Base-by-base conservation (phyloP, 2,888 invertebrate species). In the Polyommatus icarus region DNA sequence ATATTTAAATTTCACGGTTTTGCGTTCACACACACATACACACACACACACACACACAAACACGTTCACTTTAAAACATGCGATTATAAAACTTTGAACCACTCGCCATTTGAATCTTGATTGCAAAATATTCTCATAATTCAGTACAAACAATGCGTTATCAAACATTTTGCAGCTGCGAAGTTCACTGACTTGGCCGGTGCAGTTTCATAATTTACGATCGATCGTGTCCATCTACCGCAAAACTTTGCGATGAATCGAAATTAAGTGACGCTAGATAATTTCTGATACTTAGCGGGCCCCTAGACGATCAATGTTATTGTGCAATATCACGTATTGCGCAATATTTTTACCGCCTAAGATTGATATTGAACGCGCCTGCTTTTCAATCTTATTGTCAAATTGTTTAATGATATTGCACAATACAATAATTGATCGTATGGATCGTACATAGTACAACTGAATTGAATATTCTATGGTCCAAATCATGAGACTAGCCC, bases 121-220 rank as follows among this genome's bases (percentile, higher is more conserved):
- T 73, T 75, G 50, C 50, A 54, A 75, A 75, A 73, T 72, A 73
- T 75, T 75, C 75, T 75, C 75, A 75, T 75, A 54, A 75, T 75
- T 75, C 50, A 29, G 75, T 29, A 29, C 50, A 75, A 54, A 54
- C 75, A 75, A 75, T 75, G 75, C 75, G 75, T 54, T 50, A 75
- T 75, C 75, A 75, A 75, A 50, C 46, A 29, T 75, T 75, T 75
- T 75, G 75, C 73, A 50, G 46, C 18, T 20, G 20, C 75, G 29
- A 75, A 54, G 75, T 75, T 75, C 46, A 75, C 20, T 50, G 50
- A 50, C 75, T 73, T 75, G 29, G 54, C 46, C 50, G 18, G 24
- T 75, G 18, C 50, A 46, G 50, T 75, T 50, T 75, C 75, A 29
- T 75, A 75, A 73, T 5, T 18, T 54, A 18, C 18, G 54, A 54